Evolutionary conservation across 2,797 vertebrate species (phyloP), one percentile per base, ranked within the genome.

Genomic region (Vireo griseus): DNA sequence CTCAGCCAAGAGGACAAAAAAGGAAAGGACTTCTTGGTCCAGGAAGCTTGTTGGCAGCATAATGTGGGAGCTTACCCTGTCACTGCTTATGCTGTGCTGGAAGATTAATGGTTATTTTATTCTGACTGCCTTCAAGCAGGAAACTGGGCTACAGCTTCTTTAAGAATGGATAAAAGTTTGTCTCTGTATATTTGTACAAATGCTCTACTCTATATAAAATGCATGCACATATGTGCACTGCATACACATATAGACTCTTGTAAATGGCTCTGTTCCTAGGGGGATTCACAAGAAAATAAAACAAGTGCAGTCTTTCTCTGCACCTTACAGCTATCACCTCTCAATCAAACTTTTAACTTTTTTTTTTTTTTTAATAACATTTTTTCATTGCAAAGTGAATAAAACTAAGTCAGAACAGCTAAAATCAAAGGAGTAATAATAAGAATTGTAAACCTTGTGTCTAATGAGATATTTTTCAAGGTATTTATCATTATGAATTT

Each of bases 51-150:
- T 92, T 95, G 94, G 90, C 93, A 96, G 68, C 17, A 4, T 74
- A 63, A 79, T 63, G 61, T 69, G n/a, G 67, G 83, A 95, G 52
- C 74, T 92, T 89, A 88, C 45, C 17, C 77, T 95, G 92, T 95
- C 94, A 77, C 68, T 95, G 92, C 61, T 57, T 76, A 7, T 65
- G 63, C 84, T 92, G 19, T 51, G 26, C 63, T 77, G 50, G 28
- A 92, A 91, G 84, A 96, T 95, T 93, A 92, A 95, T 93, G 47
- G 20, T 77, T 85, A n/a, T 82, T 93, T 95, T 71, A 85, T 87
- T 91, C 75, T 48, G 22, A 74, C 39, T 79, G 42, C 24, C 51
- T 77, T 82, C 44, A 80, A 80, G 44, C 17, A 61, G 16, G n/a
- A 89, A 85, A 69, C 39, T 37, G 28, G 67, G 44, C 14, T 85